These are phyloP conservation scores for Galeopsomyia nigrocyanea DNA, from an alignment of 2,888 invertebrate species.

Conservation along the genomic window DNA sequence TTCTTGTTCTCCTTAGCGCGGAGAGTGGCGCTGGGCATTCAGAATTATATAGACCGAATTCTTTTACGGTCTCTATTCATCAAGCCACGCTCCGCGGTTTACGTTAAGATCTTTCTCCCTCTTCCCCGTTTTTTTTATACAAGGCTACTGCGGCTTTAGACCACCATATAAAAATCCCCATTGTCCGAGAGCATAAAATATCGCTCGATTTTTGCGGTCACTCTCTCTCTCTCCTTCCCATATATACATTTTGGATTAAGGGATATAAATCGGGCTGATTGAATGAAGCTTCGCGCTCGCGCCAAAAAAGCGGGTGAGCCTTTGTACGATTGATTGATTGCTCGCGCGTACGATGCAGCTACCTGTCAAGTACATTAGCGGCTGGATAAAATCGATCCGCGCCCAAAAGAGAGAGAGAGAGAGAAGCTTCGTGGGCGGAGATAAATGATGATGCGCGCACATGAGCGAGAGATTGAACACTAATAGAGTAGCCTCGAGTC, in stretches of 20 bases:
- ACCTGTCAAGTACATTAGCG: slow-evolving; percentile 56
- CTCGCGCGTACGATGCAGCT: slow-evolving; percentile 32
- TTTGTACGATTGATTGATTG: slow-evolving; percentile 33
- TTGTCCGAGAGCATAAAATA: slow-evolving; percentile 25
- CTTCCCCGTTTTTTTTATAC: background rate
- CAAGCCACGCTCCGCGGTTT: slow-evolving; percentile 12
- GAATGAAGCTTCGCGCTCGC: background rate
- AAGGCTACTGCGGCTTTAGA: background rate
- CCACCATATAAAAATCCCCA: slow-evolving; percentile 13
- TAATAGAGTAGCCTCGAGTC: slow-evolving; percentile 35
- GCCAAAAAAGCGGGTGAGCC: slow-evolving; percentile 2
- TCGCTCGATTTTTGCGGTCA: slow-evolving; percentile 32
- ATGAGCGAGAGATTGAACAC: slow-evolving; percentile 33
- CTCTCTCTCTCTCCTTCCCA: no score
- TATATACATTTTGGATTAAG: slow-evolving; percentile 17
- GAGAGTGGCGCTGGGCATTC: no score
- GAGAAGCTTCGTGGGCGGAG: slow-evolving; percentile 34
- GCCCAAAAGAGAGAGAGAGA: background rate
- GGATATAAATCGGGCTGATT: slow-evolving; percentile 30
- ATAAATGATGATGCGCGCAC: slow-evolving; percentile 46
- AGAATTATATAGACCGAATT: background rate
- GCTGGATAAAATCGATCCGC: slow-evolving; percentile 53
- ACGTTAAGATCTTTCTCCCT: background rate
- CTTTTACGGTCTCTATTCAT: slow-evolving; percentile 18
- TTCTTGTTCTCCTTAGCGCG: background rate